These are phyloP conservation scores for Rhorus exstirpatorius DNA, from an alignment of 2,888 invertebrate species.

Conservation along the genomic window DNA sequence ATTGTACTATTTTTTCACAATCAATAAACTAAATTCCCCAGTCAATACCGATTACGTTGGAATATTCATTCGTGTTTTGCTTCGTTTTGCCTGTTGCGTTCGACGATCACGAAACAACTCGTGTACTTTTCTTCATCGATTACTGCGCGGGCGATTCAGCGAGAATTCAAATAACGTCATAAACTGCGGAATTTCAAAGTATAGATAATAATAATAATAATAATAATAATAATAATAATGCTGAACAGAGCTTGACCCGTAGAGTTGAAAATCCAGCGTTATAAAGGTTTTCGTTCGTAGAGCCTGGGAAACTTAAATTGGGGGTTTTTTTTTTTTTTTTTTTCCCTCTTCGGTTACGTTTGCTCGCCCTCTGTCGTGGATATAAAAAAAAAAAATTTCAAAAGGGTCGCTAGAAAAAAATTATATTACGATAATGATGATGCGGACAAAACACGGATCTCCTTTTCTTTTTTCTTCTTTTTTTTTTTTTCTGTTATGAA, in stretches of 20 bases:
- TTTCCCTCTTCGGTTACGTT: constrained; percentile 46
- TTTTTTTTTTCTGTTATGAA: constrained; percentile 53
- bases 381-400: too few species aligned
- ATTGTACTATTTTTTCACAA: constrained; percentile 74
- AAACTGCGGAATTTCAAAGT: not conserved
- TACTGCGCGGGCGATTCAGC: not conserved
- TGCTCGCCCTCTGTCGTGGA: constrained; percentile 49
- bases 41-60: constrained; percentile 62
- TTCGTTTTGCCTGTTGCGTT: not conserved
- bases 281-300: not conserved
- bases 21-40: constrained; percentile 72
- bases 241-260: not conserved
- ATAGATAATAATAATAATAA: constrained; percentile 5
- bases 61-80: constrained; percentile 44
- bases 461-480: too few species aligned
- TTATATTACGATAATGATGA: constrained; percentile 71
- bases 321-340: constrained; percentile 24
- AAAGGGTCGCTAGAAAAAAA: too few species aligned
- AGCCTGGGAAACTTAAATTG: not conserved
- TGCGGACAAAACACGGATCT: constrained; percentile 68
- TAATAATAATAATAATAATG: not conserved
- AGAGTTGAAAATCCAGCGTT: constrained; percentile 14
- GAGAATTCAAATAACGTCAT: constrained; percentile 11
- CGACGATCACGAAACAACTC: not conserved
- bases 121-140: not conserved